Evolutionary conservation across 2,113 vertebrate species (phyloP), one percentile per base, ranked within the genome.

Genomic region (Sylvicapra grimmia): DNA sequence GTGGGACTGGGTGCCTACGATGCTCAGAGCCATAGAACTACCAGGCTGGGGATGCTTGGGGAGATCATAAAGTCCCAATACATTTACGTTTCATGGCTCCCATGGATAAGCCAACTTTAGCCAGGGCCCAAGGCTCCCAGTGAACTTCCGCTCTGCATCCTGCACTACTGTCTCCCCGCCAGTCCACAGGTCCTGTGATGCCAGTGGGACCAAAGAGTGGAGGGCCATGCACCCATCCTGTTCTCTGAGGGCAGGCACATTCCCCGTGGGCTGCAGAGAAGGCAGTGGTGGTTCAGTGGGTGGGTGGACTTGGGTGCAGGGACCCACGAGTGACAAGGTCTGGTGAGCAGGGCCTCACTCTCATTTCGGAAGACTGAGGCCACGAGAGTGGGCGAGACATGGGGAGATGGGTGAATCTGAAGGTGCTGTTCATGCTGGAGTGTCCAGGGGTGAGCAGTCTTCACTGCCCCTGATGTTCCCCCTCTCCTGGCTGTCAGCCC

Each of bases 141-240:
- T 14, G 3, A 63, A 40, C n/a, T 54, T 21, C 11, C 1, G 65
- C 11, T 25, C 1, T 13, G 27, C 5, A 11, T 18, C 23, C 33
- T 4, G 3, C 58, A 65, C 25, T 8, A 6, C 82, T 51, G 6
- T 27, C 36, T 23, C 5, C 4, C 19, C 0, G 0, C 16, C 6
- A 11, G 25, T 1, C 19, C 33, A 25, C 15, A 61, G 59, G 53
- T 61, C 58, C 58, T 36, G 18, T 18, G 12, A 31, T 36, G 40
- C 5, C 31, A 31, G 49, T 7, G 40, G 83, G 77, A 13, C 63
- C 40, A 51, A 54, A 8, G 18, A 25, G 40, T 15, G 19, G 33
- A 23, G n/a, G 14, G 47, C 40, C 47, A 9, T 0, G 5, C 23
- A 18, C 29, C 27, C 33, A 33, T 14, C 29, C 83, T 82, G 27